Evolutionary conservation across 2,888 invertebrate genomes (phyloP), one percentile per base, ranked within the genome.

Genomic region (Ectemnius continuus): DNA sequence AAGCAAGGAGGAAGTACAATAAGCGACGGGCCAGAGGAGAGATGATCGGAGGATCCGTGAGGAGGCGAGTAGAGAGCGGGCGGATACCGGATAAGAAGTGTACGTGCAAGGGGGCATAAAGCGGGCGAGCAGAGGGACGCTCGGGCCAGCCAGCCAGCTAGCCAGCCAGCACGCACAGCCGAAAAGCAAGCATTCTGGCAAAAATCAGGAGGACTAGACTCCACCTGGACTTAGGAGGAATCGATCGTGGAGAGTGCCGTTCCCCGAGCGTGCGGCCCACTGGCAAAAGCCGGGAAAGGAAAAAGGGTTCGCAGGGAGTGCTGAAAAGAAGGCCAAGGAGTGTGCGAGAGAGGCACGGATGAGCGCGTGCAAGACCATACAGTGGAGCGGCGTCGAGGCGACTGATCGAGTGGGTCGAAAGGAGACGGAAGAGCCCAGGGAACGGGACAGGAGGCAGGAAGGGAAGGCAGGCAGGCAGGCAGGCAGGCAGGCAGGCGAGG

Each of bases 371-470:
- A 52, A 52, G 36, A 36, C 36, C 36, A 36, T 13, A 14, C n/a
- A 52, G 13, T 11, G 47, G 20, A 47, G 36, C 46, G 14, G 46
- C 23, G 56, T n/a, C n/a, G 59, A 58, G 58, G 45, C 11, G 46
- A 63, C 46, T 46, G 59, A 62, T 46, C 23, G 14, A 36, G 5
- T n/a, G 11, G 16, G 52, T 16, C 52, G 52, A 52, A n/a, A 56
- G 36, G 13, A 23, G 48, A 58, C 4, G 5, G 28, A n/a, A 66
- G 59, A 20, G 59, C 46, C 16, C 11, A 45, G n/a, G 8, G 45
- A 23, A 45, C 58, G 64, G 23, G n/a, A 58, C 13, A 47, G 47
- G 23, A 52, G 13, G 64, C 11, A 28, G 26, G 26, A 57, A 20
- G 63, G 47, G 26, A 62, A n/a, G 20, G 46, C 5, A 23, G 23